Evolutionary conservation across 2,888 invertebrate genomes (phyloP).

Genomic region (Sceliomorpha sp.): DNA sequence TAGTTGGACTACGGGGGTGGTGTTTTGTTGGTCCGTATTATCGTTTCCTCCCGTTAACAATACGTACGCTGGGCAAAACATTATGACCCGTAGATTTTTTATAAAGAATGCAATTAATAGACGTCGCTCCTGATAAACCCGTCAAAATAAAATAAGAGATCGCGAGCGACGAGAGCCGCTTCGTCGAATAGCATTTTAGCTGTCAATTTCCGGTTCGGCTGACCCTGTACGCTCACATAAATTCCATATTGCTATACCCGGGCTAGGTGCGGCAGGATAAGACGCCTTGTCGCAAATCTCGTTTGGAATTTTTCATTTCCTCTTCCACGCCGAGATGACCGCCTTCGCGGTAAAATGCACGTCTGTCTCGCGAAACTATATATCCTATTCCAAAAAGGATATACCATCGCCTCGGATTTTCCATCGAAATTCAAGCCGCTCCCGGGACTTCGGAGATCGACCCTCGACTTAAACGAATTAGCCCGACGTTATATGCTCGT

Average conservation of each 20-base stretch:
- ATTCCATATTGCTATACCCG: constrained; percentile 57
- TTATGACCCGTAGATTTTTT: too few species aligned
- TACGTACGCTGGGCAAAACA: too few species aligned
- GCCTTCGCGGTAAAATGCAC: constrained; percentile 57
- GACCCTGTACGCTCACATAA: constrained; percentile 57
- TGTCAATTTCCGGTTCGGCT: constrained; percentile 48
- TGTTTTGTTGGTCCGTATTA: too few species aligned
- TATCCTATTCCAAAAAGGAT: constrained; percentile 39
- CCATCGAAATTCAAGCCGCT: too few species aligned
- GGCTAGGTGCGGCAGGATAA: constrained; percentile 61
- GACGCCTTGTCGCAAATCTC: constrained; percentile 65
- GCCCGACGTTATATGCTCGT: too few species aligned
- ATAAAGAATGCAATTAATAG: too few species aligned
- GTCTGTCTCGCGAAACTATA: too few species aligned
- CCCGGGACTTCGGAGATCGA: too few species aligned
- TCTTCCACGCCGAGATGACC: constrained; percentile 58
- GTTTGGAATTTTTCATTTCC: constrained; percentile 75
- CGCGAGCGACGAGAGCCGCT: constrained; percentile 1
- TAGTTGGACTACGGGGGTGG: too few species aligned
- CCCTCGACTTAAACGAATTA: too few species aligned
- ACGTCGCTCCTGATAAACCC: too few species aligned
- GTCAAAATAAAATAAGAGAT: background rate
- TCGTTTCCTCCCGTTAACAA: too few species aligned
- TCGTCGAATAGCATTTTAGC: constrained; percentile 58
- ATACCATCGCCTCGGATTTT: constrained; percentile 15